phyloP scores from a whole-genome alignment of 2,888 invertebrate genomes.

The Lagria hirta region DNA sequence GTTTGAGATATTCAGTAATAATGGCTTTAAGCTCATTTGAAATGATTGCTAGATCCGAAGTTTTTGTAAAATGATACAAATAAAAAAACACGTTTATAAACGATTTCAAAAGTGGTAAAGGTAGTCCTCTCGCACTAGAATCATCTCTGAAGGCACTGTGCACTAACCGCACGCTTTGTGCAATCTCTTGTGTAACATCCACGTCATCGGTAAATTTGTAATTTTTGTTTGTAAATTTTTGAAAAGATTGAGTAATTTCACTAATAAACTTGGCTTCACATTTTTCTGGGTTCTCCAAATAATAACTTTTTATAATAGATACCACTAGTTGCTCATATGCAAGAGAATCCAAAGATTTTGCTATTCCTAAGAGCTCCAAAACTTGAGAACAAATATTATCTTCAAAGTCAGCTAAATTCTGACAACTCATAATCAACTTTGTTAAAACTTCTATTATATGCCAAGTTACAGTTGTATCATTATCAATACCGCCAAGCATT shows the following conservation, averaged over 20 bases:
- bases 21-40: constrained; percentile 46
- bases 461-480: constrained; percentile 65
- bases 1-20: constrained; percentile 36
- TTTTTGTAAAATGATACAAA: constrained; percentile 50
- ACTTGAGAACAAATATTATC: constrained; percentile 59
- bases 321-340: constrained; percentile 54
- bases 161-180: constrained; percentile 40
- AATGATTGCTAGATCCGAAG: constrained; percentile 34
- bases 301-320: constrained; percentile 59
- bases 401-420: constrained; percentile 60
- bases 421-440: constrained; percentile 62
- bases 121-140: constrained; percentile 41
- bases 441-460: constrained; percentile 67
- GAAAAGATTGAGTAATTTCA: constrained; percentile 28
- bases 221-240: constrained; percentile 36
- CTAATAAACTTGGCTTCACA: constrained; percentile 51
- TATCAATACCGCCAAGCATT: constrained; percentile 55
- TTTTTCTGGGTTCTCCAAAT: constrained; percentile 55
- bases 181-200: constrained; percentile 40
- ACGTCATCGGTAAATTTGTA: constrained; percentile 41
- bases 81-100: constrained; percentile 55
- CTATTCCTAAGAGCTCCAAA: constrained; percentile 48
- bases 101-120: constrained; percentile 49
- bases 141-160: constrained; percentile 41
- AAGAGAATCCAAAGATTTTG: constrained; percentile 22